Conservation (phyloP, 2,113 vertebrate genomes). For the Pithys albifrons region DNA sequence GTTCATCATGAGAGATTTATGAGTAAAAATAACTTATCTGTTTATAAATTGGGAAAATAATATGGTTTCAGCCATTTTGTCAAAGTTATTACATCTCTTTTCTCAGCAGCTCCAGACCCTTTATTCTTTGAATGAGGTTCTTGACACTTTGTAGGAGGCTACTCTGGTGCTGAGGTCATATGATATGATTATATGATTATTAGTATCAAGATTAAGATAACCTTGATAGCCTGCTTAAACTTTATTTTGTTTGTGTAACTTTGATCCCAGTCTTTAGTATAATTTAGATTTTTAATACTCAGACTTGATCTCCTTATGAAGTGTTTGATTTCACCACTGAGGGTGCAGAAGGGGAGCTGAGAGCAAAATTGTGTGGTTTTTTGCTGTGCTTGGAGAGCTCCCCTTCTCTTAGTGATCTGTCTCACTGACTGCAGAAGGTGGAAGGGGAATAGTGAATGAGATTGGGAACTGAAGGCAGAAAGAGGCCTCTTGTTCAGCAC, state of each 20-base stretch:
- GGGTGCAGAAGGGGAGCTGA: not conserved
- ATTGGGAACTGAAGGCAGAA: not conserved
- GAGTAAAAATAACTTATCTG: not conserved
- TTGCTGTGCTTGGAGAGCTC: not conserved
- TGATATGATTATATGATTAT: not conserved
- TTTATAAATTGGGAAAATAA: not conserved
- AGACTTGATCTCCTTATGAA: not conserved
- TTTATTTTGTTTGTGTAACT: not conserved
- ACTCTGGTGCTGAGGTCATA: not conserved
- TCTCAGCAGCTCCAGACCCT: not conserved
- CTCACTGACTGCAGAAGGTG: not conserved
- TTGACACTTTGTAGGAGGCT: not conserved
- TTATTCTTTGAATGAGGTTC: not conserved
- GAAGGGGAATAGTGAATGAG: not conserved
- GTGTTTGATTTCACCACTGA: not conserved
- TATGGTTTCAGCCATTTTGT: not conserved
- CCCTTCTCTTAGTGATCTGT: not conserved
- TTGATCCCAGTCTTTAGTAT: not conserved
- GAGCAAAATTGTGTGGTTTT: not conserved
- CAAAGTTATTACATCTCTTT: not conserved
- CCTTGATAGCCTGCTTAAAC: not conserved
- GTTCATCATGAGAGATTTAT: not conserved
- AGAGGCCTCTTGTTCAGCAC: not conserved
- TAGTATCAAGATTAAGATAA: not conserved
- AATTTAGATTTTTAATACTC: not conserved